Evolutionary conservation across 2,113 vertebrate species (phyloP).

Genomic region (Paratilapia polleni): DNA sequence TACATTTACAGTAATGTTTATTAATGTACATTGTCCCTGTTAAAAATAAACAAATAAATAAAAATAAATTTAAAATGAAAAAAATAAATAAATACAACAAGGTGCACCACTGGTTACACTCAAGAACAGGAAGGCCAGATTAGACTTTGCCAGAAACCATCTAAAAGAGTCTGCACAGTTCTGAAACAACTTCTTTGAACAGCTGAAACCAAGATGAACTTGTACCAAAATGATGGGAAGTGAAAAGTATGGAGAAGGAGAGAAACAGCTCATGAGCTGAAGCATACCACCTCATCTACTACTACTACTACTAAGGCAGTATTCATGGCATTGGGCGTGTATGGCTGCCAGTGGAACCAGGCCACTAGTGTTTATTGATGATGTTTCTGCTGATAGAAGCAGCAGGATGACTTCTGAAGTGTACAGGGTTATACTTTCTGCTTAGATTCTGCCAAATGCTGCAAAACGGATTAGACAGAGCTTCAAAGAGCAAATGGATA

Average conservation of each 20-base stretch:
- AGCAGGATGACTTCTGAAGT: not conserved
- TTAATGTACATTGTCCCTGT: too few species aligned
- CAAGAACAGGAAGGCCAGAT: not conserved
- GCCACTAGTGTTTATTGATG: not conserved
- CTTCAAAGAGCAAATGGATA: not conserved
- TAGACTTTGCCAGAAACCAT: not conserved
- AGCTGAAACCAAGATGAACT: too few species aligned
- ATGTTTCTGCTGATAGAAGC: not conserved
- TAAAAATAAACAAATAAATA: too few species aligned
- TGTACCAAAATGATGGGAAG: not conserved
- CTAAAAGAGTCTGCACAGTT: not conserved
- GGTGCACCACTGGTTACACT: not conserved
- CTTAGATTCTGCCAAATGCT: not conserved
- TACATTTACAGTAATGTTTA: too few species aligned
- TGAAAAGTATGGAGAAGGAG: too few species aligned
- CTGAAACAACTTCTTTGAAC: too few species aligned
- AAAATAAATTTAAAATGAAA: too few species aligned
- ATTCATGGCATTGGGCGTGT: too few species aligned
- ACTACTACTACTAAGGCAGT: too few species aligned
- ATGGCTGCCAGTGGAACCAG: too few species aligned
- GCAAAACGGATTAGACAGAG: not conserved
- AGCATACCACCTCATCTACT: too few species aligned
- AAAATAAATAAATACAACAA: not conserved
- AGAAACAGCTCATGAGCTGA: too few species aligned
- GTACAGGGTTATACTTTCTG: not conserved